Evolutionary conservation across 2,113 vertebrate species (phyloP).

Genomic region (Caretta caretta): DNA sequence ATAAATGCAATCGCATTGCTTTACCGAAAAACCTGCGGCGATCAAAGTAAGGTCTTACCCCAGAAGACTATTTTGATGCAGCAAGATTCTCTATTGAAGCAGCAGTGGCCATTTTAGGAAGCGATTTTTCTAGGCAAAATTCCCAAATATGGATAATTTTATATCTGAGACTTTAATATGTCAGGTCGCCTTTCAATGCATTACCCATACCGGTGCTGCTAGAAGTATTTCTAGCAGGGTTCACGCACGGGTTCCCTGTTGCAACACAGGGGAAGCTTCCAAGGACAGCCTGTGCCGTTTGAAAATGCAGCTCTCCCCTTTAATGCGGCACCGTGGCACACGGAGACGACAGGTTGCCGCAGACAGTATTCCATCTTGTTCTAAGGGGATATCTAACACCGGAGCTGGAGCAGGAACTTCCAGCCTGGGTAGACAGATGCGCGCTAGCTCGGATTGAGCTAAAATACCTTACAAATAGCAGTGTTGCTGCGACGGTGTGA

Average conservation of each 20-base stretch:
- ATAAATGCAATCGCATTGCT: conserved; percentile 58
- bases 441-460: not conserved
- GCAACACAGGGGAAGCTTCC: not conserved
- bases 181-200: not conserved
- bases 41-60: conserved; percentile 24
- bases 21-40: conserved; percentile 36
- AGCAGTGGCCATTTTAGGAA: not conserved
- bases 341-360: not conserved
- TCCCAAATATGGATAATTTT: not conserved
- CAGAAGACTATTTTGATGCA: not conserved
- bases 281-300: not conserved
- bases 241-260: not conserved
- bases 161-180: not conserved
- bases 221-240: not conserved
- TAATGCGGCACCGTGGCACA: not conserved
- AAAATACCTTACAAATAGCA: not conserved
- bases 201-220: not conserved
- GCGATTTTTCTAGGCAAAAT: not conserved
- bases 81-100: conserved; percentile 19
- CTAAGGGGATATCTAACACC: not conserved
- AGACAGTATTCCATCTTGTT: not conserved
- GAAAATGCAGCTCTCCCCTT: not conserved
- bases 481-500: not conserved
- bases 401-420: not conserved
- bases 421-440: not conserved